These are phyloP conservation scores for Emydura subglobosa DNA, from an alignment of 2,113 vertebrate genomes.

Conservation along the genomic window DNA sequence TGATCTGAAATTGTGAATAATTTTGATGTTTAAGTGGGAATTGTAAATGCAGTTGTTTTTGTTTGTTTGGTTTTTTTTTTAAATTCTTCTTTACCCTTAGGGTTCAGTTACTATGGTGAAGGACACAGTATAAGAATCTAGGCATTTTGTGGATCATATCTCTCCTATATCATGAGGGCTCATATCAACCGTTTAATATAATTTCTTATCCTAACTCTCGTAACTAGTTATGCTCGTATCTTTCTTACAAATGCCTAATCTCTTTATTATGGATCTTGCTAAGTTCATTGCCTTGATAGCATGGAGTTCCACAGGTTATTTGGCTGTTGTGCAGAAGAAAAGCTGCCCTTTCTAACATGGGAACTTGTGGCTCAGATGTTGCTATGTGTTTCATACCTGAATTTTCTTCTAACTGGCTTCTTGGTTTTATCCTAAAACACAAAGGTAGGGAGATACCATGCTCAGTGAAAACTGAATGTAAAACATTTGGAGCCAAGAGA, in stretches of 20 bases:
- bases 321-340: not conserved
- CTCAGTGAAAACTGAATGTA: not conserved
- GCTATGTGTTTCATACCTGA: not conserved
- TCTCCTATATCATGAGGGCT: not conserved
- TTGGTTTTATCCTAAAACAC: not conserved
- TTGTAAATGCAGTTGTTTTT: not conserved
- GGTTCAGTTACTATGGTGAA: not conserved
- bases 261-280: not conserved
- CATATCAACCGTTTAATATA: not conserved
- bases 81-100: not conserved
- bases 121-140: not conserved
- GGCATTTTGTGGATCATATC: not conserved
- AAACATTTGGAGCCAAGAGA: not conserved
- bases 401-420: not conserved
- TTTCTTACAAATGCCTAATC: not conserved
- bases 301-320: not conserved
- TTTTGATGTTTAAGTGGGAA: constrained; percentile 46
- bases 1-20: constrained; percentile 50
- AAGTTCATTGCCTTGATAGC: not conserved
- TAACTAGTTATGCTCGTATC: not conserved
- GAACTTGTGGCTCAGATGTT: not conserved
- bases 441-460: not conserved
- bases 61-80: too few species aligned
- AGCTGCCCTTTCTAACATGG: too few species aligned
- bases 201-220: not conserved